A percentile compares a stretch with the other conserved stretches of the same genome.
Evolutionary conservation across 2,797 vertebrate species (phyloP).

Genomic region (Brachyrhaphis roseni): DNA sequence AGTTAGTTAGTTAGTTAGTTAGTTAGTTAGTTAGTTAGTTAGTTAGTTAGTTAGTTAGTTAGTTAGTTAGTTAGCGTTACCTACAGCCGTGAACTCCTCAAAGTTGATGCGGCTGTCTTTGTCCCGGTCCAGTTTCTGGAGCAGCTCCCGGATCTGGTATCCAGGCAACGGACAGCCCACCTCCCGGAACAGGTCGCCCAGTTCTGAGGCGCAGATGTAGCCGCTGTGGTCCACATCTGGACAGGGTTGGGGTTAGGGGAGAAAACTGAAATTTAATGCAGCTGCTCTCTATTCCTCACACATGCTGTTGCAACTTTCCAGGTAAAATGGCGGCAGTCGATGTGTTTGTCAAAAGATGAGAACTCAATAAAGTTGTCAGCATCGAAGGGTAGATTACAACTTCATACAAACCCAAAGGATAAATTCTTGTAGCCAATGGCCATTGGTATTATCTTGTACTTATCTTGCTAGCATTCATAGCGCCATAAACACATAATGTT

Average conservation of each 20-base stretch:
- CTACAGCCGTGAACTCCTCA: constrained; percentile 93
- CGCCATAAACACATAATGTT: too few species aligned
- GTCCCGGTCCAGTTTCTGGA: constrained; percentile 92
- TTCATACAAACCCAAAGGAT: neutral
- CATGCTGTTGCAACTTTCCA: too few species aligned
- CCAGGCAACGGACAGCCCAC: constrained; percentile 89
- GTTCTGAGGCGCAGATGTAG: constrained; percentile 88
- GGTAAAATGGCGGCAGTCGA: neutral
- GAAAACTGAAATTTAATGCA: neutral
- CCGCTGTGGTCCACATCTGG: constrained; percentile 91
- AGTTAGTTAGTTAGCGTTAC: constrained; percentile 69
- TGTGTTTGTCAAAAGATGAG: neutral
- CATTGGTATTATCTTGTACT: neutral
- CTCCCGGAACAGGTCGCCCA: constrained; percentile 89
- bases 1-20: constrained; percentile 29
- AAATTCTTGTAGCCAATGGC: neutral
- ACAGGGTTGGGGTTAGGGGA: neutral
- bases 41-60: constrained; percentile 16
- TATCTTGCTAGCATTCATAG: neutral
- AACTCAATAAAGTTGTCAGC: neutral
- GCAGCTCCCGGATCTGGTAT: constrained; percentile 93
- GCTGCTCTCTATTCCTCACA: neutral
- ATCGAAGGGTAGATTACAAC: neutral
- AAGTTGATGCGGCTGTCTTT: constrained; percentile 91
- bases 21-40: constrained; percentile 7